phyloP scores from a whole-genome alignment of 2,888 invertebrate genomes.

The Cryptus armator region DNA sequence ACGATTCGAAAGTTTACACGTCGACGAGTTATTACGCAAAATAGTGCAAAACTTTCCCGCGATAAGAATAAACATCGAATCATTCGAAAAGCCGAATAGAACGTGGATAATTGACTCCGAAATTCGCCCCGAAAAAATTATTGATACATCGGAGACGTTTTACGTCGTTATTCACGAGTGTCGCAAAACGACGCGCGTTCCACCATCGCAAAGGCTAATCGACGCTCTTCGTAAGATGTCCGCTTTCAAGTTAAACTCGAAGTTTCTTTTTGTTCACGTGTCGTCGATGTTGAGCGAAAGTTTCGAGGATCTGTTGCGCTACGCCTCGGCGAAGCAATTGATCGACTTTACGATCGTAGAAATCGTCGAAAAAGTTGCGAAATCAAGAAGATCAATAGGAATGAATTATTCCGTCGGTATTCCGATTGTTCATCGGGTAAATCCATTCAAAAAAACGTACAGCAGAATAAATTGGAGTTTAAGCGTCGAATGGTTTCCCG shows the following conservation, averaged over 20 bases:
- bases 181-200: background rate
- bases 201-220: background rate
- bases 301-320: slow-evolving; percentile 50
- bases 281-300: slow-evolving; percentile 4
- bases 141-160: slow-evolving; percentile 21
- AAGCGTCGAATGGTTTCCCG: slow-evolving; percentile 66
- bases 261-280: slow-evolving; percentile 52
- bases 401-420: background rate
- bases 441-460: slow-evolving; percentile 63
- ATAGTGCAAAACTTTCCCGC: slow-evolving; percentile 15
- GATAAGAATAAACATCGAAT: slow-evolving; percentile 8
- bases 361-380: slow-evolving; percentile 10
- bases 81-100: background rate
- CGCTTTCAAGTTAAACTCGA: slow-evolving; percentile 29
- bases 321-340: slow-evolving; percentile 65
- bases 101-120: background rate
- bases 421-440: slow-evolving; percentile 64
- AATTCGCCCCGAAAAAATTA: background rate
- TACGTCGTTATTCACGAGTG: slow-evolving; percentile 33
- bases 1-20: background rate
- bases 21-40: slow-evolving; percentile 6
- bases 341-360: slow-evolving; percentile 67
- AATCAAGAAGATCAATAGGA: background rate
- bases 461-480: slow-evolving; percentile 35
- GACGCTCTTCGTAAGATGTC: slow-evolving; percentile 50